These are phyloP conservation scores for Sorex fumeus DNA, from an alignment of 2,113 vertebrate genomes.

Conservation along the genomic window DNA sequence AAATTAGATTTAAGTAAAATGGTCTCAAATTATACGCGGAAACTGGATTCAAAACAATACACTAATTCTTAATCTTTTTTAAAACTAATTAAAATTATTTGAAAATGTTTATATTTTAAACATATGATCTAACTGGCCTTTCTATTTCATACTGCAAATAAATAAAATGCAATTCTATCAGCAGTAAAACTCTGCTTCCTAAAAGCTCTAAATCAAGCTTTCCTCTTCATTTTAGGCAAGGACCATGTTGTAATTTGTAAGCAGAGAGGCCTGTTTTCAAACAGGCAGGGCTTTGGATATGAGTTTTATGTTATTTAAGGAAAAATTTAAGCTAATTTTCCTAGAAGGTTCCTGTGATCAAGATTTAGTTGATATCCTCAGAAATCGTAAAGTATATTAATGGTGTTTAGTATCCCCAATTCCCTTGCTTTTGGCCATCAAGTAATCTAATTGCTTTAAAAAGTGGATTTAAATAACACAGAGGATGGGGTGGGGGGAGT, in stretches of 20 bases:
- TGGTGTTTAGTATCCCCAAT: not conserved
- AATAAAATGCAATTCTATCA: conserved; percentile 40
- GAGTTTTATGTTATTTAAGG: conserved; percentile 57
- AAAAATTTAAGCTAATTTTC: conserved; percentile 68
- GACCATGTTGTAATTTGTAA: conserved; percentile 51
- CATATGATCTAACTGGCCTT: not conserved
- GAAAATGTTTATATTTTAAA: conserved; percentile 51
- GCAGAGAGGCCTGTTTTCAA: conserved; percentile 50
- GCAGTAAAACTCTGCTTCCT: not conserved
- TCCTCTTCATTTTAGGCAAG: conserved; percentile 32
- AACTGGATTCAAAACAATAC: conserved; percentile 42
- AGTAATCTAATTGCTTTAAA: not conserved
- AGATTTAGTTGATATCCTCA: not conserved
- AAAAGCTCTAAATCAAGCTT: not conserved
- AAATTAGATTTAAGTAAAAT: conserved; percentile 55
- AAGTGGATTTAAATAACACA: conserved; percentile 36
- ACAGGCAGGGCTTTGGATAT: conserved; percentile 59
- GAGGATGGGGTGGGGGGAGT: not conserved
- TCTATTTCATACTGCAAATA: conserved; percentile 4
- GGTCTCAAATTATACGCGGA: conserved; percentile 37
- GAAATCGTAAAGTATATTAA: conserved; percentile 18
- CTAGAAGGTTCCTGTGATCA: not conserved
- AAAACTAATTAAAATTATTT: conserved; percentile 47
- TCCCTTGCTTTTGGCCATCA: not conserved
- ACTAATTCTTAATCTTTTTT: conserved; percentile 25